Conservation (phyloP, 2,888 invertebrate species). For the Caenorhabditis japonica region DNA sequence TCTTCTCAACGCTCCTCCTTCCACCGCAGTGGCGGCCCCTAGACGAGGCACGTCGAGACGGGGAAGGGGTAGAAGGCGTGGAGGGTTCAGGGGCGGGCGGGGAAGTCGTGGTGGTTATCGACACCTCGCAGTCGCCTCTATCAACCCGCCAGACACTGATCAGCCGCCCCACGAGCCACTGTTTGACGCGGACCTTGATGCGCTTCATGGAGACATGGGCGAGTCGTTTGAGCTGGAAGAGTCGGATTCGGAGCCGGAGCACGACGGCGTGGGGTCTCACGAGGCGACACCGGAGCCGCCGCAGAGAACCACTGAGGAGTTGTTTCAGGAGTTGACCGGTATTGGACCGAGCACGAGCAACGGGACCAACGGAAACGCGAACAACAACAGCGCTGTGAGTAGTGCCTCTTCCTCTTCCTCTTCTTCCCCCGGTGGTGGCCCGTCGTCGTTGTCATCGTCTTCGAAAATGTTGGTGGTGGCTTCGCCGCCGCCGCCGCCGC, state of each 20-base stretch:
- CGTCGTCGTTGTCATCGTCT: constrained; percentile 10
- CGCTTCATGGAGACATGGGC: neutral
- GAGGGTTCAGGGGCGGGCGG: constrained; percentile 6
- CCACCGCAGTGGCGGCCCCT: neutral
- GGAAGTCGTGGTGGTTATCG: constrained; percentile 8
- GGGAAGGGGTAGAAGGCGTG: neutral
- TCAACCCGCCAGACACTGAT: neutral
- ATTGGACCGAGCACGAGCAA: constrained; percentile 8
- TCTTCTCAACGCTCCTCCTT: neutral
- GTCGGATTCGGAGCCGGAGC: no score
- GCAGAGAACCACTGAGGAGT: neutral
- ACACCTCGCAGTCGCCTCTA: neutral
- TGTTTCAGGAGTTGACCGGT: constrained; percentile 14
- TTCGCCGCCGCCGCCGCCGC: constrained; percentile 11
- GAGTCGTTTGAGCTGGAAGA: neutral
- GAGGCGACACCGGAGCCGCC: neutral
- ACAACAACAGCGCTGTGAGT: no score
- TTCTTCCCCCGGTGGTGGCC: constrained; percentile 8
- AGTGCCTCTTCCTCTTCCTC: no score
- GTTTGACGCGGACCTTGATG: neutral
- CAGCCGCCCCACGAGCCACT: no score
- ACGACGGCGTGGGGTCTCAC: neutral
- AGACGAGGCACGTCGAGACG: neutral
- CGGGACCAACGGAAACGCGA: no score
- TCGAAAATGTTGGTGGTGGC: no score